Base-by-base conservation (phyloP, 2,888 invertebrate species). In the Leptogaster cylindrica region DNA sequence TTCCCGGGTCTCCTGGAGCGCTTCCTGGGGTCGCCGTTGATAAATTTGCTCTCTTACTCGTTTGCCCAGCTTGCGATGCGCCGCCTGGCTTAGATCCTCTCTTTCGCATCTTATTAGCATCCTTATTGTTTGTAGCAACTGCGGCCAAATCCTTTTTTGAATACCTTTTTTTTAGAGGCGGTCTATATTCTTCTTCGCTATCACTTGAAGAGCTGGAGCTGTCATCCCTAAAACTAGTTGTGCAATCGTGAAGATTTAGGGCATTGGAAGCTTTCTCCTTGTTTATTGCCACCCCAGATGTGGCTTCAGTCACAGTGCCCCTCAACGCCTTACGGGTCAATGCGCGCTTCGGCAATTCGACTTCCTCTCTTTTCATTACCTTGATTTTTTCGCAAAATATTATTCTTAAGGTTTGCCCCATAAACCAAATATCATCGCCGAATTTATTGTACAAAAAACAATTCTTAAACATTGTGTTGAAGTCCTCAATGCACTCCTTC, bases 391-490 rank as follows among this genome's bases (percentile, higher is more conserved):
- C 89, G 71, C 93, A 85, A 81, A 93, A 95, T 68, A 94, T 83
- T 82, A 95, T 95, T 82, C 98, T 97, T 75, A 98, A 83, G 16
- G 95, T 92, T 83, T 96, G 95, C 71, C 95, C 96, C 98, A 98
- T 98, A 64, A 97, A 89, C 51, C 96, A 95, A 67, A 98, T 96
- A 84, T 98, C 97, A 83, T 98, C 97, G 70, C 96, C 97, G 46
- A 95, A 93, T 81, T 97, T 96, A 84, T 99, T 98, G 85, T 97
- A 98, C 67, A 93, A 90, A 78, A 97, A 97, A 82, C 98, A 99
- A 81, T 98, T 98, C 73, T 92, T 91, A 81, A 98, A 99, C 94
- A 99, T 95, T 25, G 92, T 93, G 81, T 96, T 94, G 83, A 97
- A 95, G 80, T 98, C 98, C 80, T 95, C 90, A 73, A 98, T 92